phyloP scores from a whole-genome alignment of 1,140 invertebrate genomes.

The Drosophila arizonae region DNA sequence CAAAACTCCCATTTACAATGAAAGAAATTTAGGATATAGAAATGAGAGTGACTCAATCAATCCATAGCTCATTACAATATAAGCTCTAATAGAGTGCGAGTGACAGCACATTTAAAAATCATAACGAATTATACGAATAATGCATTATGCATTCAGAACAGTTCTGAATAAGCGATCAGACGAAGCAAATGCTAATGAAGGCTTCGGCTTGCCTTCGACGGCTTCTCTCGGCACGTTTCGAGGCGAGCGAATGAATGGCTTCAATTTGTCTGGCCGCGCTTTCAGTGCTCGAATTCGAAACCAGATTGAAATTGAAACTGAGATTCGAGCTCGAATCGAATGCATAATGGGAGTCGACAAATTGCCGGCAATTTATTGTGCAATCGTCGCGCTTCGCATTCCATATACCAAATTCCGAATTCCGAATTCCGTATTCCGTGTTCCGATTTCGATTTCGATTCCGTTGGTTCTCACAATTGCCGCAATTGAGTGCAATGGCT shows the following conservation, averaged over 20 bases:
- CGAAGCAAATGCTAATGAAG: background rate
- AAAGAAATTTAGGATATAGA: too few relatives aligned
- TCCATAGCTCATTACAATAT: too few relatives aligned
- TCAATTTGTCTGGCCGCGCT: conserved; percentile 38
- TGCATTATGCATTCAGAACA: too few relatives aligned
- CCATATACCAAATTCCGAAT: conserved; percentile 9
- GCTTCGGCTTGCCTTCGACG: background rate
- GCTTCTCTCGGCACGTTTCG: too few relatives aligned
- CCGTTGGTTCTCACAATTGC: conserved; percentile 63
- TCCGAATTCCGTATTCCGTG: conserved; percentile 25
- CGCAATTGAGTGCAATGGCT: conserved; percentile 47
- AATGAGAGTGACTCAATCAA: too few relatives aligned
- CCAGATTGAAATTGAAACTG: conserved; percentile 3
- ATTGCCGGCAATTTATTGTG: conserved; percentile 57
- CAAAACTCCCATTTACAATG: too few relatives aligned
- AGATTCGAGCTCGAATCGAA: conserved; percentile 7
- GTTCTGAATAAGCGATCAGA: too few relatives aligned
- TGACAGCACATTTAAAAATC: too few relatives aligned
- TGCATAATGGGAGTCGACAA: conserved; percentile 44
- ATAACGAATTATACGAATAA: too few relatives aligned
- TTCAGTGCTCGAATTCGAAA: background rate
- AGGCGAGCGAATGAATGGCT: conserved; percentile 19
- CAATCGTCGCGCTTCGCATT: conserved; percentile 33
- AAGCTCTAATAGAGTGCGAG: too few relatives aligned
- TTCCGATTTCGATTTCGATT: conserved; percentile 13